phyloP scores from a whole-genome alignment of 2,888 invertebrate species.

The Conomelus anceps region DNA sequence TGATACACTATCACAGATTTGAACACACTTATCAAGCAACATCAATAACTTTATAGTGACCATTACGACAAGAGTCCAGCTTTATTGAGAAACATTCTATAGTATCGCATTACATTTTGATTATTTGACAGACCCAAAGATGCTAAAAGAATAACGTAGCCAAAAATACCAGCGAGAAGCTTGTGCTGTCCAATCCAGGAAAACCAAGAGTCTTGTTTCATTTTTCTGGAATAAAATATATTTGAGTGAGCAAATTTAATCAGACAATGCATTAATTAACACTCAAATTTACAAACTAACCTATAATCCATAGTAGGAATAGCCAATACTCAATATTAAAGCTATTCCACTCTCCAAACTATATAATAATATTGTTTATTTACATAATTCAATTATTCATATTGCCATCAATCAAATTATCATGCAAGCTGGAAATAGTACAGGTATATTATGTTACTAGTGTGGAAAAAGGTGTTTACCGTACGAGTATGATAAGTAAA shows the following conservation, averaged over 20 bases:
- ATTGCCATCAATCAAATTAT: too few species aligned
- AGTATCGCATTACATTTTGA: conserved; percentile 2
- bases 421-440: too few species aligned
- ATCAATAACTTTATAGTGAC: not conserved
- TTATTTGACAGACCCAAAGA: conserved; percentile 55
- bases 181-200: conserved; percentile 58
- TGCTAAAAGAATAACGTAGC: conserved; percentile 56
- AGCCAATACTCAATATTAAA: too few species aligned
- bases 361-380: too few species aligned
- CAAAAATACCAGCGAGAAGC: conserved; percentile 53
- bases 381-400: too few species aligned
- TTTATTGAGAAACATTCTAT: conserved; percentile 6
- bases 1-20: not conserved
- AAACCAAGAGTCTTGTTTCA: not conserved
- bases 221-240: not conserved
- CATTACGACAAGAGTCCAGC: not conserved
- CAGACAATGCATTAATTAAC: not conserved
- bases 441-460: too few species aligned
- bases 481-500: too few species aligned
- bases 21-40: not conserved
- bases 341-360: too few species aligned
- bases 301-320: too few species aligned
- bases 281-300: too few species aligned
- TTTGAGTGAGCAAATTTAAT: not conserved
- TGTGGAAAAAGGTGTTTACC: too few species aligned